phyloP scores from a whole-genome alignment of 2,797 vertebrate genomes.

The Balearica regulorum region DNA sequence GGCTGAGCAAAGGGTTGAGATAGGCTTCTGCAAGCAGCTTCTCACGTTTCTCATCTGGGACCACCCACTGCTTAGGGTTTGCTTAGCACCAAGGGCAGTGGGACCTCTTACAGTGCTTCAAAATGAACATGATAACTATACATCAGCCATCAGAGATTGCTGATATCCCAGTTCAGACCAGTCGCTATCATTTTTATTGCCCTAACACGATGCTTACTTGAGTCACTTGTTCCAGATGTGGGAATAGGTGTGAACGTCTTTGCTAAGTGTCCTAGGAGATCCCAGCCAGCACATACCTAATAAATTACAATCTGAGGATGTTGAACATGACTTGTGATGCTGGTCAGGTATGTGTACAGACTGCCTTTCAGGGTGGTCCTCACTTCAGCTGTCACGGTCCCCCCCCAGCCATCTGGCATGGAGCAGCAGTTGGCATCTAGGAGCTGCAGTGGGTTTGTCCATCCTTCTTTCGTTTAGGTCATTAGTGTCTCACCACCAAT shows the following conservation, averaged over 20 bases:
- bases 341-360: background rate
- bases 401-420: background rate
- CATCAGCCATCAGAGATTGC: background rate
- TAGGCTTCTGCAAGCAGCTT: background rate
- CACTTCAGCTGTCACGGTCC: background rate
- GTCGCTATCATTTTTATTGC: background rate
- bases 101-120: background rate
- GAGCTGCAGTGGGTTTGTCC: background rate
- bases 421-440: background rate
- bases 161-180: background rate
- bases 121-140: background rate
- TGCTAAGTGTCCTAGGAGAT: background rate
- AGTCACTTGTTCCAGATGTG: background rate
- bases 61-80: background rate
- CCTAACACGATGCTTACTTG: background rate
- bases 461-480: background rate
- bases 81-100: accelerated
- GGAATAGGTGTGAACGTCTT: background rate
- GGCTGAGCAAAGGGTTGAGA: background rate
- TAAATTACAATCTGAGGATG: background rate
- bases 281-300: background rate
- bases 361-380: background rate
- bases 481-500: background rate
- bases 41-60: accelerated
- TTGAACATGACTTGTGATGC: background rate